Evolutionary conservation across 92 coral and sea anemone species (phyloP).

Genomic region (Epizoanthus ramosus): DNA sequence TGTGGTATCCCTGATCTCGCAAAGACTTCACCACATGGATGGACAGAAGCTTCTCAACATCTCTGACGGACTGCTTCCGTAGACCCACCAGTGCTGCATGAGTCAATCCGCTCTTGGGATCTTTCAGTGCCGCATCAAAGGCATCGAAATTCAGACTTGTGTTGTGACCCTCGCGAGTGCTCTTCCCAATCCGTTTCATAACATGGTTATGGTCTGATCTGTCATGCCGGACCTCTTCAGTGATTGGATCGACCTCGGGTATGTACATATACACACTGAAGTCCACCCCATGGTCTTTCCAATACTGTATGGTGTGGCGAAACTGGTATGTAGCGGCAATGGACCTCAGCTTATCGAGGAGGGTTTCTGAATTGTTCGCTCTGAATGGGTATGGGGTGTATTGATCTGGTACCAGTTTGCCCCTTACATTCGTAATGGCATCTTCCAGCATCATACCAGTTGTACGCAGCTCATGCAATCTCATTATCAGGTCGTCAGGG

Average conservation of each 20-base stretch:
- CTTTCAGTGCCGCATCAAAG: slow-evolving; percentile 38
- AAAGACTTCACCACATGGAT: slow-evolving; percentile 16
- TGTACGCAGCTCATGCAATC: background rate
- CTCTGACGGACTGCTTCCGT: slow-evolving; percentile 39
- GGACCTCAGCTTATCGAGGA: slow-evolving; percentile 25
- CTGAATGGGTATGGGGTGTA: slow-evolving; percentile 31
- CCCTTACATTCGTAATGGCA: slow-evolving; percentile 2
- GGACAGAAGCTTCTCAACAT: slow-evolving; percentile 38
- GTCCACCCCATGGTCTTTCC: slow-evolving; percentile 29
- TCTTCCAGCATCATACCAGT: slow-evolving; percentile 23
- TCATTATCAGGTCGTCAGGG: slow-evolving; percentile 4
- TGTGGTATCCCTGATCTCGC: slow-evolving; percentile 11
- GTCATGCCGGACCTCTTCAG: slow-evolving; percentile 22
- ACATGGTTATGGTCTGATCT: slow-evolving; percentile 31
- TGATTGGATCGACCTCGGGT: slow-evolving; percentile 28
- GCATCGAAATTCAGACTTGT: background rate
- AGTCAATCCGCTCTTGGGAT: slow-evolving; percentile 41
- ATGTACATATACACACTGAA: slow-evolving; percentile 37
- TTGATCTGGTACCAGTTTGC: slow-evolving; percentile 30
- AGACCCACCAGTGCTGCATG: slow-evolving; percentile 45
- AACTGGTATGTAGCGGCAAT: slow-evolving; percentile 28
- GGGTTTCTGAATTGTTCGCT: slow-evolving; percentile 25
- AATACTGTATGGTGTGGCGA: slow-evolving; percentile 10
- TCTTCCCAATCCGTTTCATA: slow-evolving; percentile 22
- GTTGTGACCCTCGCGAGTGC: slow-evolving; percentile 33